Evolutionary conservation across 92 coral and sea anemone species (phyloP), one percentile per base, ranked within the genome.

Genomic region (Micromussa lordhowensis): DNA sequence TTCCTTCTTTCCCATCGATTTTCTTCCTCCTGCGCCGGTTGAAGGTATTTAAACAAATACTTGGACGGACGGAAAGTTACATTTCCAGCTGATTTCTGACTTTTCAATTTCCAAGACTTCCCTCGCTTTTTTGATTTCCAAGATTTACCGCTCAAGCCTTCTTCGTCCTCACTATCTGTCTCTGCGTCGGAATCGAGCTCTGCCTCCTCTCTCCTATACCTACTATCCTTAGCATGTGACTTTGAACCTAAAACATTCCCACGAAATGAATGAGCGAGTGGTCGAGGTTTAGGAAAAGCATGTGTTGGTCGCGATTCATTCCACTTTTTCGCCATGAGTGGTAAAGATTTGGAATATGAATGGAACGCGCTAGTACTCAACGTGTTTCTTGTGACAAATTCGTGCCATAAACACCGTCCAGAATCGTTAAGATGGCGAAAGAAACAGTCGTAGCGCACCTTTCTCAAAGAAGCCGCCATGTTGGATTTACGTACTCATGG

Each of bases 21-120:
- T 36, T 85, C 95, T 77, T 81, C 92, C 72, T 76, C 88, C 53
- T 77, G 82, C 24, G 78, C 87, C 14, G 14, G 40, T 14, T 77
- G 48, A 16, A 88, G 84, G 10, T 93, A 95, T 70, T 58, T 87
- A 63, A 94, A 94, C 72, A 90, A 32, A 78, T 95, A 95, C 35
- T 93, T 86, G 22, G 89, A 91, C 3, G 91, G 94, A 26, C 92
- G 84, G 32, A 86, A 78, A 66, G 34, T 40, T 10, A 18, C 51
- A 7, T 38, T 66, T 29, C 44, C 68, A 5, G 31, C 76, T 24
- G 88, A 74, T 40, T 84, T 84, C 77, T 84, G 88, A 16, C 59
- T 87, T 38, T 69, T 28, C 35, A 17, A 44, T 36, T 87, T 49
- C 24, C 18, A 12, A 12, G 54, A 48, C 54, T 11, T 29, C 1